Percentiles rank a stretch among this genome's conserved stretches.
phyloP scores from a whole-genome alignment of 2,888 invertebrate genomes.

The Thymelicus sylvestris region DNA sequence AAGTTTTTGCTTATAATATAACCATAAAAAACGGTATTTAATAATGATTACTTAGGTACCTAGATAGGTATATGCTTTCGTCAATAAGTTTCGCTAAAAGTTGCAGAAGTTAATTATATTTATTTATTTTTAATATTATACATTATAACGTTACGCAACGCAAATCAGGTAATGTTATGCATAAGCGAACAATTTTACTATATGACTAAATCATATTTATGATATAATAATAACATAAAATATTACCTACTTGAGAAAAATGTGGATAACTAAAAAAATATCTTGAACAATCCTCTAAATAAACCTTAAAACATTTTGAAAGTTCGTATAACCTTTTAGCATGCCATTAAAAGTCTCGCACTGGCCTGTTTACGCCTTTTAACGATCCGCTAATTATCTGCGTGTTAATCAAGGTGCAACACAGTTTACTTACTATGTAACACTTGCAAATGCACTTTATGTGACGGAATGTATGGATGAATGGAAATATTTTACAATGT shows the following conservation, averaged over 20 bases:
- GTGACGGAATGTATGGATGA: slow-evolving; percentile 1
- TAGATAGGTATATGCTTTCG: too few relatives aligned
- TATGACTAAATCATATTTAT: neutral
- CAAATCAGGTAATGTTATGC: too few relatives aligned
- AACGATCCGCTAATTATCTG: slow-evolving; percentile 69
- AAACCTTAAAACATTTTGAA: slow-evolving; percentile 33
- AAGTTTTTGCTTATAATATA: too few relatives aligned
- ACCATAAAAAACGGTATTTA: too few relatives aligned
- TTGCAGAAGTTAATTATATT: too few relatives aligned
- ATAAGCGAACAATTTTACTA: too few relatives aligned
- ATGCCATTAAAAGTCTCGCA: slow-evolving; percentile 62
- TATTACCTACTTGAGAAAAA: neutral
- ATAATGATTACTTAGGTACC: too few relatives aligned
- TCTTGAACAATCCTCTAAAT: slow-evolving; percentile 31
- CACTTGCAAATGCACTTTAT: neutral
- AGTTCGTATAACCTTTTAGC: slow-evolving; percentile 44
- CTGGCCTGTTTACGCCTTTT: slow-evolving; percentile 63
- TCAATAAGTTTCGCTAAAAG: too few relatives aligned
- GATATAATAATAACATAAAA: neutral
- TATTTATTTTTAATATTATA: too few relatives aligned
- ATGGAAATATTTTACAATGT: too few relatives aligned
- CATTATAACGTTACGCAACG: too few relatives aligned
- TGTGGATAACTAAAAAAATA: neutral
- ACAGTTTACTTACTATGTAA: slow-evolving; percentile 34
- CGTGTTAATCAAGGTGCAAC: slow-evolving; percentile 43